Conservation (phyloP, 2,113 vertebrate genomes). For the Silurus asotus region DNA sequence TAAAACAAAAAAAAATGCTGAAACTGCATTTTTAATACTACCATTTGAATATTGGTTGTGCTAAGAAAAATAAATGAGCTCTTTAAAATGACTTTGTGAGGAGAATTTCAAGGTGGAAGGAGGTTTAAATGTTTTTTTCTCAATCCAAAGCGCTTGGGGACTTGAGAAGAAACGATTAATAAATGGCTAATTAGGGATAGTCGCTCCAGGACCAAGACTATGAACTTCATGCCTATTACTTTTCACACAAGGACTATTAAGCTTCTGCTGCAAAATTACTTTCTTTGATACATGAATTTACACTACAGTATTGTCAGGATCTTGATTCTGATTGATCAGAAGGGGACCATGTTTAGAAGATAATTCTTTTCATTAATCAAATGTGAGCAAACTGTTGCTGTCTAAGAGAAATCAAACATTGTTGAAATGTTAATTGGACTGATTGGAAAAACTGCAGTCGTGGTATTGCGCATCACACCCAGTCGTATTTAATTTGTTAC, state of each 20-base stretch:
- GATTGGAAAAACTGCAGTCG: not conserved
- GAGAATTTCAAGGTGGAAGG: not conserved
- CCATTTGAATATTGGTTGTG: not conserved
- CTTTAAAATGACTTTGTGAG: not conserved
- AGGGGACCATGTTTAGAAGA: not conserved
- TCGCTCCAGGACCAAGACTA: not conserved
- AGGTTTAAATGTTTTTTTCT: not conserved
- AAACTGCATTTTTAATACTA: not conserved
- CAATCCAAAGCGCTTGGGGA: not conserved
- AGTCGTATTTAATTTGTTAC: not conserved
- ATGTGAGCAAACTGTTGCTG: constrained; percentile 1
- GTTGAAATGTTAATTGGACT: not conserved
- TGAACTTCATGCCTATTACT: not conserved
- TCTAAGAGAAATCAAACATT: not conserved
- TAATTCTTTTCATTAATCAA: not conserved
- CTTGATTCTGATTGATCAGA: not conserved
- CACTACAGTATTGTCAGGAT: not conserved
- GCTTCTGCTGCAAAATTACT: not conserved
- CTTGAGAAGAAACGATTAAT: not conserved
- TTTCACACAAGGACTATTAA: not conserved
- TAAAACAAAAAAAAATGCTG: not conserved
- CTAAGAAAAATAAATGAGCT: not conserved
- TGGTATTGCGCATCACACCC: not conserved
- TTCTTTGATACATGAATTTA: not conserved
- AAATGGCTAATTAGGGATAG: not conserved